These are phyloP conservation scores for Corythoichthys intestinalis DNA, from an alignment of 2,113 vertebrate genomes.

Conservation along the genomic window DNA sequence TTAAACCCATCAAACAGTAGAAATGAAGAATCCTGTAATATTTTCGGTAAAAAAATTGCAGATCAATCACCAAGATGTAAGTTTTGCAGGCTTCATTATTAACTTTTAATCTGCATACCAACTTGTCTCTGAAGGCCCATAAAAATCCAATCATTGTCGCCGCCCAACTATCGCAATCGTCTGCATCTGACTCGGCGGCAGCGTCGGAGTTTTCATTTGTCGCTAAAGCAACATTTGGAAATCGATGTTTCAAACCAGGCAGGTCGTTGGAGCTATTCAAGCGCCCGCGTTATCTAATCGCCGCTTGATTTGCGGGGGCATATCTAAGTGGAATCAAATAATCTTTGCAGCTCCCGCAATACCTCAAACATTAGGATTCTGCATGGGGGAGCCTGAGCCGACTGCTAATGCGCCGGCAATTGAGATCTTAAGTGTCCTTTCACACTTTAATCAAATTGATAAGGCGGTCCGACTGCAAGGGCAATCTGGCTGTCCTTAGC, in stretches of 20 bases:
- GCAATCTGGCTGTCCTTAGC: constrained; percentile 42
- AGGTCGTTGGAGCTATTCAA: constrained; percentile 48
- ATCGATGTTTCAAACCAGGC: constrained; percentile 56
- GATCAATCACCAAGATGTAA: not conserved
- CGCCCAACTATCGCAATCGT: not conserved
- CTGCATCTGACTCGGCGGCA: not conserved
- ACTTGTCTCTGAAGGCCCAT: not conserved
- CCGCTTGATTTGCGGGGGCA: constrained; percentile 63
- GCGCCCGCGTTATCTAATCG: constrained; percentile 55
- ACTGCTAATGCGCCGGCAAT: constrained; percentile 63
- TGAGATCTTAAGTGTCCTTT: constrained; percentile 72
- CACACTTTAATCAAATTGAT: constrained; percentile 72
- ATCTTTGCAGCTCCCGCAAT: constrained; percentile 56
- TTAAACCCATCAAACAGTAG: too few relatives aligned
- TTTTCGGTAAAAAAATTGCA: not conserved
- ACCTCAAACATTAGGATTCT: constrained; percentile 60
- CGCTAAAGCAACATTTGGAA: not conserved
- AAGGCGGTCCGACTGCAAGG: constrained; percentile 60
- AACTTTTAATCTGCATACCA: not conserved
- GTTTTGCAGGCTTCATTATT: not conserved
- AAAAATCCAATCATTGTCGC: constrained; percentile 1
- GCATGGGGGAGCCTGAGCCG: constrained; percentile 42
- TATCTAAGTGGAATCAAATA: constrained; percentile 73
- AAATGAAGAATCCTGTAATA: not conserved
- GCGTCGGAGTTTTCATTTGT: not conserved